Base-by-base conservation (phyloP, 2,113 vertebrate species). In the Solea senegalensis region DNA sequence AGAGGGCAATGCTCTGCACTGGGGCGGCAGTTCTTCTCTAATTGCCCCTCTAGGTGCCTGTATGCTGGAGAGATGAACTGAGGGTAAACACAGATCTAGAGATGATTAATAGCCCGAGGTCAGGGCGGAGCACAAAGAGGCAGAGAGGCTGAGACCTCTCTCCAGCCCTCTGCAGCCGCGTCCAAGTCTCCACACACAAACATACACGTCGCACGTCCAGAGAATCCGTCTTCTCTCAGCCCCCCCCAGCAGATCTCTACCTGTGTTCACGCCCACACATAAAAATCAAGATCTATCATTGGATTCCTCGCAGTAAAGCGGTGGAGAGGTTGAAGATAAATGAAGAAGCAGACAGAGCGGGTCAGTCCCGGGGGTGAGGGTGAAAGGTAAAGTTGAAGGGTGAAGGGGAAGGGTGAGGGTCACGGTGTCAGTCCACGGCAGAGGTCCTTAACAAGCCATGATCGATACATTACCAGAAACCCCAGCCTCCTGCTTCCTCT, bases 41-140 rank as follows among this genome's bases (percentile, higher is more conserved):
- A 92, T 92, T 92, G 91, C 87, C 89, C 90, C 90, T 91, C 88
- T 88, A 91, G 90, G 88, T 91, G 88, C 89, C 84, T 89, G 81
- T 89, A 86, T 78, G 88, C 90, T 87, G 77, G 84, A 87, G 88
- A 91, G 88, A 86, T 88, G 90, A 89, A 87, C 84, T 86, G 88
- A 89, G 88, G 89, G 88, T 92, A 92, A 92, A 91, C 88, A 92
- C 89, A 91, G 84, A 92, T 89, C 84, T 86, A 81, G 80, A 87
- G 84, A 92, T 92, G 91, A 92, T 92, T 92, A 92, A 92, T 92
- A 90, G 89, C 86, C 69, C 75, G 67, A 69, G 91, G 91, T 90
- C 91, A 91, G 69, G 73, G 88, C 68, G 50, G 82, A 81, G 89
- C 67, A 63, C 80, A 78, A 82, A 83, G 74, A 85, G 87, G 81